phyloP scores from a whole-genome alignment of 2,113 vertebrate species.

The Sigmodon hispidus region DNA sequence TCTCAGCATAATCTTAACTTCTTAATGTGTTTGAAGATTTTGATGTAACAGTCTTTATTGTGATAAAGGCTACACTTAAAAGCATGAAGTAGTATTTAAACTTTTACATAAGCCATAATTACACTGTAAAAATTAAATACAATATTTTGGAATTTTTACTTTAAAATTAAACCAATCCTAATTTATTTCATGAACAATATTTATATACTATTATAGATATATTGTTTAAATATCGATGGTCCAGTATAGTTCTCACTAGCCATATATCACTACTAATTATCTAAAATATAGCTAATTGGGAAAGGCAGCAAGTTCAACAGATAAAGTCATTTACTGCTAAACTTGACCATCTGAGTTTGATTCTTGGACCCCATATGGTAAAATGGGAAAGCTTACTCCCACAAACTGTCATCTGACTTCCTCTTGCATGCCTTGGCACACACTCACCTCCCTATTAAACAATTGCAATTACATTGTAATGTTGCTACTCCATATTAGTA shows the following conservation, averaged over 20 bases:
- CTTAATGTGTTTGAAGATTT: background rate
- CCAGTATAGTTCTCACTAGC: background rate
- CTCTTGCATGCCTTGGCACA: background rate
- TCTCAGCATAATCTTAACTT: background rate
- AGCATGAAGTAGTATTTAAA: background rate
- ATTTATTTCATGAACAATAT: background rate
- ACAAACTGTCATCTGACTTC: background rate
- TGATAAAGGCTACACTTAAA: background rate
- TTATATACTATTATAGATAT: background rate
- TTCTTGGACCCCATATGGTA: background rate
- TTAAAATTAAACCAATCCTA: background rate
- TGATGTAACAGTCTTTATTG: background rate
- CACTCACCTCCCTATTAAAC: background rate
- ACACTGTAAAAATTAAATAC: background rate
- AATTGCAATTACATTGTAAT: background rate
- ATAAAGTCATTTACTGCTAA: background rate
- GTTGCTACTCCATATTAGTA: background rate
- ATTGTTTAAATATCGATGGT: background rate
- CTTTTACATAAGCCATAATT: background rate
- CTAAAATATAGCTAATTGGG: background rate
- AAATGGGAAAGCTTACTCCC: too few species aligned
- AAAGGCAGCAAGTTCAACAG: background rate
- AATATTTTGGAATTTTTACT: background rate
- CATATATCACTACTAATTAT: background rate
- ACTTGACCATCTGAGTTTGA: background rate